Conservation (phyloP, 2,797 vertebrate species). For the Antrozous pallidus region DNA sequence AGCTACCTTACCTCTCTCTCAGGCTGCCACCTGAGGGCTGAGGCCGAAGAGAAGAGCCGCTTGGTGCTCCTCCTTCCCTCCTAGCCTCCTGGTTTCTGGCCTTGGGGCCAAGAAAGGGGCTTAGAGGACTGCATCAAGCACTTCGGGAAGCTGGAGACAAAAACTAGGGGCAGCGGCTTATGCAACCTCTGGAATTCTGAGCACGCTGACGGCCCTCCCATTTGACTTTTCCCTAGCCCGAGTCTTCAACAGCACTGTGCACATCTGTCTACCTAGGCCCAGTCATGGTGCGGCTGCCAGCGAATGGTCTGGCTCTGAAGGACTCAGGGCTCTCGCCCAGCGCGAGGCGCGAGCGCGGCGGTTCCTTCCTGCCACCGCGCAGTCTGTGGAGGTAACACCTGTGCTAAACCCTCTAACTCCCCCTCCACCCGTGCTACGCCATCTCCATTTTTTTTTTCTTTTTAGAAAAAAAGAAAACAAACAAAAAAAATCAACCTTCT, state of each 20-base stretch:
- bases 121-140: neutral
- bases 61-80: too few species aligned
- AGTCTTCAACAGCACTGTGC: neutral
- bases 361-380: conserved; percentile 15
- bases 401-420: conserved; percentile 49
- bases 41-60: neutral
- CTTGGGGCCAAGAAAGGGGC: neutral
- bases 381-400: conserved; percentile 68
- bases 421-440: conserved; percentile 25
- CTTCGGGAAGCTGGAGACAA: neutral
- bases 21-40: neutral
- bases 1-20: neutral
- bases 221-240: neutral
- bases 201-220: neutral
- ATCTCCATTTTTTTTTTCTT: conserved; percentile 39
- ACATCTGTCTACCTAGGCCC: neutral
- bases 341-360: neutral
- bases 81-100: neutral
- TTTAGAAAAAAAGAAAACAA: conserved; percentile 57
- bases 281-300: neutral
- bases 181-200: neutral
- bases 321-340: neutral
- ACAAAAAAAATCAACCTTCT: conserved; percentile 69
- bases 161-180: neutral
- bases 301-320: neutral